phyloP scores from a whole-genome alignment of 92 coral and sea anemone genomes.

The Bergia puertoricense region DNA sequence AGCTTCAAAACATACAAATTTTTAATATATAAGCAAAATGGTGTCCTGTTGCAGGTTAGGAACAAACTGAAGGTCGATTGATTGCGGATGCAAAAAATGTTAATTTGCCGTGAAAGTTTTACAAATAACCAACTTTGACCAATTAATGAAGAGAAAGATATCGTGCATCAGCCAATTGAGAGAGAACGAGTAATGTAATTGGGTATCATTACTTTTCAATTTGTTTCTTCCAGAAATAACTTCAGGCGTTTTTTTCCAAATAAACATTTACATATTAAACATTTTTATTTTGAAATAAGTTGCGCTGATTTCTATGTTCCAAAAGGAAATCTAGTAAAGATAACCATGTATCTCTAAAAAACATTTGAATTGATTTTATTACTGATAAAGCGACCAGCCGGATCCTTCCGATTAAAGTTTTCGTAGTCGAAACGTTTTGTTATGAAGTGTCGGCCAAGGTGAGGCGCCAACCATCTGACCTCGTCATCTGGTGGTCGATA shows the following conservation, averaged over 20 bases:
- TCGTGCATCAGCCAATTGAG: neutral
- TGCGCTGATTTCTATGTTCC: neutral
- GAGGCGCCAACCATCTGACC: neutral
- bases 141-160: neutral
- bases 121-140: neutral
- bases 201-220: conserved; percentile 7
- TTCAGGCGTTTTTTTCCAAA: conserved; percentile 16
- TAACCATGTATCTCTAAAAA: neutral
- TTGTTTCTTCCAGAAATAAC: conserved; percentile 12
- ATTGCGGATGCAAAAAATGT: neutral
- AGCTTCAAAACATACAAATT: no score
- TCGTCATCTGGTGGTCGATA: neutral
- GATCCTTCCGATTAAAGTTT: neutral
- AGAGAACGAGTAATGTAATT: conserved; percentile 6
- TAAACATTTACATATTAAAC: conserved; percentile 4
- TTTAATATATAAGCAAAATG: neutral
- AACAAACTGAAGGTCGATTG: neutral
- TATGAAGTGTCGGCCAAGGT: conserved; percentile 12
- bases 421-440: neutral
- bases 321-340: neutral
- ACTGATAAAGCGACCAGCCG: neutral
- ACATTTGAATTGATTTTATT: neutral
- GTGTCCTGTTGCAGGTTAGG: neutral
- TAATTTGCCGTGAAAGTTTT: neutral
- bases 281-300: neutral